Evolutionary conservation across 2,888 invertebrate species (phyloP), one percentile per base, ranked within the genome.

Genomic region (Leucophora obtusa): DNA sequence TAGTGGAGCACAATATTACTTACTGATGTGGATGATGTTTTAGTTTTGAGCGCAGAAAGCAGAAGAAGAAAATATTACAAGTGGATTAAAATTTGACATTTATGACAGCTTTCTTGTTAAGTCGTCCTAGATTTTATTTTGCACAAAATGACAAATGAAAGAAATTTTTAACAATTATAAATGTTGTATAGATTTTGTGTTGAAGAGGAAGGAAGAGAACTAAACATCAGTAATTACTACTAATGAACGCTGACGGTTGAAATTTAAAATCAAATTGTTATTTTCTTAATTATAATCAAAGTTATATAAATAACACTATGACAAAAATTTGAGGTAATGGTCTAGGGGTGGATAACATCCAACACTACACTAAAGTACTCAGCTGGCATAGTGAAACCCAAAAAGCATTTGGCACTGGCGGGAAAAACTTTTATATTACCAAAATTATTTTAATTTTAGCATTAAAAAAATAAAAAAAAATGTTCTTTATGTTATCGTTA

Each of bases 11-110:
- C 56, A 69, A 35, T 50, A n/a, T 24, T 54, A n/a, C 43, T 15
- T 1, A 17, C 33, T 47, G 14, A 28, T 11, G n/a, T 33, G 14
- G 38, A n/a, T 9, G 18, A 5, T 65, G 35, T 17, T 35, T 54
- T 35, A 65, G n/a, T 21, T 24, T 24, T 18, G 14, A 56, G 54
- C 14, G 54, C 28, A 21, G 18, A 43, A 65, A n/a, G 15, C 33
- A 17, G 14, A 50, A 15, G 35, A 70, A 33, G 51, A 33, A 18
- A 18, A 51, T 51, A 38, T 38, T 38, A 10, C 58, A 69, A 79
- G 73, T 65, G 79, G 60, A 70, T 74, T 74, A 74, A 66, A 74
- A 79, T 70, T 74, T 74, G 74, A 79, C 70, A 74, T 74, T 74
- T 74, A 50, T 70, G 79, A 79, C 74, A 74, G 60, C 50, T 70